Evolutionary conservation across 2,888 invertebrate species (phyloP), one percentile per base, ranked within the genome.

Genomic region (Drosophila fungiperda): DNA sequence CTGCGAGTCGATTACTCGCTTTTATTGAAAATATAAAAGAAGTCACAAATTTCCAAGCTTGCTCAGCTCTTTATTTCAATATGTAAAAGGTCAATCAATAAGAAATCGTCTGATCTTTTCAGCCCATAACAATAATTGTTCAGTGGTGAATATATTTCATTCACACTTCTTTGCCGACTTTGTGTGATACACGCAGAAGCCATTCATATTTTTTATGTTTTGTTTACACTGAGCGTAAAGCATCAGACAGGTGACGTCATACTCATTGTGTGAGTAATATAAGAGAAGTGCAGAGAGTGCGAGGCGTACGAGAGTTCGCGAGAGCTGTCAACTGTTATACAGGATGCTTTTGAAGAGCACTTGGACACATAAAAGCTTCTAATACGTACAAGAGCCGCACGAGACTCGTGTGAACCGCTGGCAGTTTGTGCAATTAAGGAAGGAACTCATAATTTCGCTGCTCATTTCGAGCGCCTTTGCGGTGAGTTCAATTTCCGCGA

Each of bases 371-470:
- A 68, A 29, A 40, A 62, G 38, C 50, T 57, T n/a, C 42, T 57
- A 38, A 45, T n/a, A 62, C 35, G 48, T n/a, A 45, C 45, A 65
- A 62, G 6, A 42, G 35, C 17, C 29, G 40, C 17, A 40, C 50
- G 42, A 54, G 74, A 29, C 45, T 52, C 64, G 58, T 15, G 49
- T 58, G 58, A 70, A 58, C 65, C 48, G 55, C 38, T 63, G 15
- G 17, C 52, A 57, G 50, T 54, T 59, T 23, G 45, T 76, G 78
- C 85, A 80, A 87, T 87, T 82, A 84, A 73, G 89, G 89, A 87
- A 89, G 85, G 89, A 85, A 85, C 82, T 89, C 73, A 80, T 77
- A 83, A 89, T 85, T 86, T 82, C 59, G 75, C 70, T 85, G 89
- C 89, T 89, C 87, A 85, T 84, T 82, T 89, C 72, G 73, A 80